phyloP scores from a whole-genome alignment of 2,113 vertebrate genomes.

The Mastomys coucha region DNA sequence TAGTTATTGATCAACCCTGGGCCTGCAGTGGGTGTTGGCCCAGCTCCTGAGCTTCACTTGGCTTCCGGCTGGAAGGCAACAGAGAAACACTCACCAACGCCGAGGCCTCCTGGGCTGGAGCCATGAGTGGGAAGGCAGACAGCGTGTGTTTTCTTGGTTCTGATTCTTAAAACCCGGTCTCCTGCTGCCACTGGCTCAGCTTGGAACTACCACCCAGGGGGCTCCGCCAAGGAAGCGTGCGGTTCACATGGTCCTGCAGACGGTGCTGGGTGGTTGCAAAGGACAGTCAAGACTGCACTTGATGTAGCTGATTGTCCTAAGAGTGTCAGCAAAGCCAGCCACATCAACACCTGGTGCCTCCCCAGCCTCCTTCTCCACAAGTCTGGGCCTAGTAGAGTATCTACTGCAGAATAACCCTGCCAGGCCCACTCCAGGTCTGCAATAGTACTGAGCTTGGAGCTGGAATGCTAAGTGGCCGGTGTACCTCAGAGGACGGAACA shows the following conservation, averaged over 20 bases:
- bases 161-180: constrained; percentile 20
- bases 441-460: rapidly evolving
- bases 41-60: neutral
- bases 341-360: neutral
- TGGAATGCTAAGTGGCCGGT: rapidly evolving
- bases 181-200: neutral
- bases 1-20: constrained; percentile 37
- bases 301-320: neutral
- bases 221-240: constrained; percentile 37
- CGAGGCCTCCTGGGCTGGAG: neutral
- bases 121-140: constrained; percentile 66
- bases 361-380: rapidly evolving
- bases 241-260: constrained; percentile 62
- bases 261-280: neutral
- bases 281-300: neutral
- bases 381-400: neutral
- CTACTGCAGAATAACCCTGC: no score
- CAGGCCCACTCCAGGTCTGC: neutral
- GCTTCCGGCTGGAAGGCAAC: neutral
- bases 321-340: neutral
- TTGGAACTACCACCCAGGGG: neutral
- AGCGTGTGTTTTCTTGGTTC: neutral
- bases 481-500: neutral
- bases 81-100: neutral
- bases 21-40: constrained; percentile 45